phyloP scores from a whole-genome alignment of 2,797 vertebrate species.

The Sorex maritimensis region DNA sequence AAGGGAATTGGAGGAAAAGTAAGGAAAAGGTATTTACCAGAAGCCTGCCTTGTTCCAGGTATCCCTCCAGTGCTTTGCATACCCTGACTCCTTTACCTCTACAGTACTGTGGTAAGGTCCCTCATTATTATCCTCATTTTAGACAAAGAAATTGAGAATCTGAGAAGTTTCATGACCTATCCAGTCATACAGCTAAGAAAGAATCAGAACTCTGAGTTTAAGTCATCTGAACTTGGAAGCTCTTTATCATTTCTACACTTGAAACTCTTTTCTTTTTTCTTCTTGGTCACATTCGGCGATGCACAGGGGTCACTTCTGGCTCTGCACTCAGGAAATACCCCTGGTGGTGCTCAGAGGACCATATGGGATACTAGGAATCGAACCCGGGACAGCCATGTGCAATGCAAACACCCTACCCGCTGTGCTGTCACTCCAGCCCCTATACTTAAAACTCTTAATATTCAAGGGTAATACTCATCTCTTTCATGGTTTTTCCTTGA shows the following conservation, averaged over 20 bases:
- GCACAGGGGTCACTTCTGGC: too few relatives aligned
- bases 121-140: neutral
- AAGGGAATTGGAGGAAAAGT: constrained; percentile 42
- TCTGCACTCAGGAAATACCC: too few relatives aligned
- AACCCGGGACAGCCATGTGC: too few relatives aligned
- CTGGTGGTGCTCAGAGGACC: too few relatives aligned
- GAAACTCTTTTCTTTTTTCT: neutral
- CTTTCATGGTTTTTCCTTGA: neutral
- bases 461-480: neutral
- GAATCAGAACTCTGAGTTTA: neutral
- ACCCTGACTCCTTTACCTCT: neutral
- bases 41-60: neutral
- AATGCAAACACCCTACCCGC: too few relatives aligned
- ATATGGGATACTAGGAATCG: too few relatives aligned
- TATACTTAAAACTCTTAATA: neutral
- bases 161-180: neutral
- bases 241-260: neutral
- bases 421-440: too few relatives aligned
- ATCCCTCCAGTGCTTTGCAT: neutral
- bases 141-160: constrained; percentile 17
- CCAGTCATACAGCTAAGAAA: neutral
- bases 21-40: neutral
- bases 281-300: too few relatives aligned
- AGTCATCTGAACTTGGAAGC: neutral
- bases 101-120: neutral